Evolutionary conservation across 2,113 vertebrate genomes (phyloP).

Genomic region (Xenopus borealis): DNA sequence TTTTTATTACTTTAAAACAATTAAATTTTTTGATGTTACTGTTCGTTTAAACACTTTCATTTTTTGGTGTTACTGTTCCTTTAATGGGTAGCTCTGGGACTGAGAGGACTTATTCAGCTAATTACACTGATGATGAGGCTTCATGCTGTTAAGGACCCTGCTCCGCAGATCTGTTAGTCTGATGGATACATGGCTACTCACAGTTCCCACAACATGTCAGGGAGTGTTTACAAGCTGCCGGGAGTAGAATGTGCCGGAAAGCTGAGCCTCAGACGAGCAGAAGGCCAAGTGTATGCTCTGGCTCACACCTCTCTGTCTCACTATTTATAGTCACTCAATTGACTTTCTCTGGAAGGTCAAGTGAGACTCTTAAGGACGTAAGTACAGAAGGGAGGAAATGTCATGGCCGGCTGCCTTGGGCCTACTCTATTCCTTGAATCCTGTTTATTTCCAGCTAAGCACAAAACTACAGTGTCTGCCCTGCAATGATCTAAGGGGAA

Average conservation of each 20-base stretch:
- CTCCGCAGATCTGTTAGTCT: too few relatives aligned
- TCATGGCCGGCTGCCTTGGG: neutral
- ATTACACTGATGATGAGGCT: too few relatives aligned
- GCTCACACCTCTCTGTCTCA: neutral
- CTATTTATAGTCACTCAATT: constrained; percentile 38
- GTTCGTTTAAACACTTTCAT: too few relatives aligned
- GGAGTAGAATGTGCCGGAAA: neutral
- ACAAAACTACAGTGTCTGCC: too few relatives aligned
- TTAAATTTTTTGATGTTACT: too few relatives aligned
- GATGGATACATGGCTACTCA: neutral
- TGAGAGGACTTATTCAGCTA: too few relatives aligned
- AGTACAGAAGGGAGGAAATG: neutral
- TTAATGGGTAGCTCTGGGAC: too few relatives aligned
- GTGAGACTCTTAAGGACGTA: neutral
- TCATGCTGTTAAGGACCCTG: too few relatives aligned
- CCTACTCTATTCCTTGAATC: neutral
- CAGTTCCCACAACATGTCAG: neutral
- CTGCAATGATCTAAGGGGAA: too few relatives aligned
- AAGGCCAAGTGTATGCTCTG: neutral
- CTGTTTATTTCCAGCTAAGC: too few relatives aligned
- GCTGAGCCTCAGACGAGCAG: neutral
- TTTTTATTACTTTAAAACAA: too few relatives aligned
- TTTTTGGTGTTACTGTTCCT: too few relatives aligned
- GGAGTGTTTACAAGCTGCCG: neutral
- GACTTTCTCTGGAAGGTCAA: constrained; percentile 29